Base-by-base conservation (phyloP, 2,888 invertebrate genomes). In the Ornithoptera alexandrae region DNA sequence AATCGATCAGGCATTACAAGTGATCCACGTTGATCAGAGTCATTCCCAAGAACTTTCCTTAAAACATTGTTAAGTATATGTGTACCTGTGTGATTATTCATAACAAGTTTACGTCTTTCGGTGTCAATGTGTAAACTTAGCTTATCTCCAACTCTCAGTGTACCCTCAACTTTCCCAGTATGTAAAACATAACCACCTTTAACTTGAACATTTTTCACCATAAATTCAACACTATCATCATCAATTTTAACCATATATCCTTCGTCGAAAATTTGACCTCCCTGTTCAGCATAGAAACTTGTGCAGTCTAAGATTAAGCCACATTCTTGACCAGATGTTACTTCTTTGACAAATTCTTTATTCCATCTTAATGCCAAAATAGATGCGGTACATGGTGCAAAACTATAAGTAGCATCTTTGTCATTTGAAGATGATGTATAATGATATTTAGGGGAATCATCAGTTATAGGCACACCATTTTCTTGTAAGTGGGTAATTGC, bases 21-120 rank as follows among this genome's bases (percentile, higher is more conserved):
- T 0, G 99, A 99, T 46, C 99, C 99, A 81, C 97, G 95, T 89
- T 99, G 99, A 86, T 99, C 98, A 17, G 98, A 96, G 77, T 97
- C 98, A 75, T 96, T 95, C 17, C 97, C 97, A 58, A 99, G 93
- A 36, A 99, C 98, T 84, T 96, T 95, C 70, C 99, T 94, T 71
- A 99, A 92, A 30, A 97, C 98, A 90, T 96, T 98, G 92, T 99
- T 99, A 18, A 99, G 93, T 59, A 98, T 95, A 88, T 99, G 99
- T 0, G 99, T 99, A 30, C 98, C 99, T 59, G 99, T 97, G 90
- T 99, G 98, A 91, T 99, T 99, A 85, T 97, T 98, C 99, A 99
- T 99, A n/a, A 99, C 94, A 46, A 97, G 93, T 79, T 97, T 94
- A 78, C 99, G 94, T 68, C 99, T 95, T 70, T 95, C 94, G 69